Evolutionary conservation across 2,888 invertebrate species (phyloP), one percentile per base, ranked within the genome.

Genomic region (Microchrysa polita): DNA sequence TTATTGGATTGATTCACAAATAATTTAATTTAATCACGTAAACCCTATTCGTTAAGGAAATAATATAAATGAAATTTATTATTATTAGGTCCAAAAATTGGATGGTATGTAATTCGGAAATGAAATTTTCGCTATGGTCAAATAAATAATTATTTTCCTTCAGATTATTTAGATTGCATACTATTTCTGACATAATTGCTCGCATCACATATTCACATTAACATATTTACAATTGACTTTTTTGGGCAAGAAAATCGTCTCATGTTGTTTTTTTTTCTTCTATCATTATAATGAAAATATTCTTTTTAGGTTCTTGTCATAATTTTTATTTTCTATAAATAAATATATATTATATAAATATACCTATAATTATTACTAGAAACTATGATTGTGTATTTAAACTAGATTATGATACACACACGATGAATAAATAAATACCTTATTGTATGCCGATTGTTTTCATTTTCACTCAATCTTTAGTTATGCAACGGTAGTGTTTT

Each of bases 351-450:
- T 20, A 69, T 55, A 23, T 42, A 57, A 40, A 69, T 55, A 34
- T 48, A 65, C 44, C 65, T 65, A 65, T 34, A 34, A 34, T 34
- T 34, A 65, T 69, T 20, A 55, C 34, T 69, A 69, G 69, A 55
- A 18, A 18, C 34, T 55, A 55, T 69, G 69, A 55, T 69, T 69
- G 69, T 69, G 69, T 65, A 65, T 55, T 53, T 67, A 67, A 34
- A 55, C 12, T 55, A 34, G 18, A 16, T 55, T 40, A 57, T 40
- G 22, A 48, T 65, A 55, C 55, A 69, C 67, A 67, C 57, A 69
- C 55, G 69, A 57, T 55, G 69, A 69, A 69, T 69, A 69, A 69
- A 67, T 10, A 55, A 69, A n/a, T 9, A 18, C 34, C 55, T 57
- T 57, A 69, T 55, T 69, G 69, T 69, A 69, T 9, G 27, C 2